phyloP scores from a whole-genome alignment of 2,888 invertebrate genomes.

The Sphaerophoria rueppellii region DNA sequence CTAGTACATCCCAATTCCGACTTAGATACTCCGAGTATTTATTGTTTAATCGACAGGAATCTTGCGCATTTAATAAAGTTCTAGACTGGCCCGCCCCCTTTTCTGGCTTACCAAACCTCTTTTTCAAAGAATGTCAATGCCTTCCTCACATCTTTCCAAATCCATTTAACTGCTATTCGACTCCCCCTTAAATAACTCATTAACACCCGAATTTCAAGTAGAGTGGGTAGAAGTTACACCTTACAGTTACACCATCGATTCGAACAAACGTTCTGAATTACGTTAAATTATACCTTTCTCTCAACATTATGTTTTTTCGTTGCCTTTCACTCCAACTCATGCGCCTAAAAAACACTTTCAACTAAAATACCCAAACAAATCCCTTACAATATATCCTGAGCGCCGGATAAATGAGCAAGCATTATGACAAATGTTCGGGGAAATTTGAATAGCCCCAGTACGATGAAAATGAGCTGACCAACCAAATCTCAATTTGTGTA shows the following conservation, averaged over 20 bases:
- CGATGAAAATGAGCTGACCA: slow-evolving; percentile 28
- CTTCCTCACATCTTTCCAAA: background rate
- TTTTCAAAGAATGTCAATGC: slow-evolving; percentile 9
- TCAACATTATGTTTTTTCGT: background rate
- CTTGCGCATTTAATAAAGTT: background rate
- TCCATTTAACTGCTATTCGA: slow-evolving; percentile 7
- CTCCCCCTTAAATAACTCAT: slow-evolving; percentile 47
- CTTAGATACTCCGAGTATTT: too few species aligned
- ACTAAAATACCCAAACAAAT: slow-evolving; percentile 9
- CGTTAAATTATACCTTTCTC: too few species aligned
- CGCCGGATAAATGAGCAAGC: slow-evolving; percentile 81
- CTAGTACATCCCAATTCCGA: too few species aligned
- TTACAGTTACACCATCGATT: background rate
- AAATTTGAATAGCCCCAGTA: slow-evolving; percentile 72
- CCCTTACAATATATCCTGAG: slow-evolving; percentile 75
- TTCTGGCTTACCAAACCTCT: background rate
- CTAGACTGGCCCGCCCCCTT: slow-evolving; percentile 6
- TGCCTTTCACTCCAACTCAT: slow-evolving; percentile 58
- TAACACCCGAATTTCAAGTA: slow-evolving; percentile 22
- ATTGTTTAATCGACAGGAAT: background rate
- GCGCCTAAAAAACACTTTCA: slow-evolving; percentile 11
- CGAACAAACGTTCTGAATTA: slow-evolving; percentile 1
- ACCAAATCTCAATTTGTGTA: slow-evolving; percentile 41
- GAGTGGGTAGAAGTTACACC: slow-evolving; percentile 43
- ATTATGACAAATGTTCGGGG: slow-evolving; percentile 78